Conservation (phyloP, 2,113 vertebrate genomes). For the Leuciscus idus region DNA sequence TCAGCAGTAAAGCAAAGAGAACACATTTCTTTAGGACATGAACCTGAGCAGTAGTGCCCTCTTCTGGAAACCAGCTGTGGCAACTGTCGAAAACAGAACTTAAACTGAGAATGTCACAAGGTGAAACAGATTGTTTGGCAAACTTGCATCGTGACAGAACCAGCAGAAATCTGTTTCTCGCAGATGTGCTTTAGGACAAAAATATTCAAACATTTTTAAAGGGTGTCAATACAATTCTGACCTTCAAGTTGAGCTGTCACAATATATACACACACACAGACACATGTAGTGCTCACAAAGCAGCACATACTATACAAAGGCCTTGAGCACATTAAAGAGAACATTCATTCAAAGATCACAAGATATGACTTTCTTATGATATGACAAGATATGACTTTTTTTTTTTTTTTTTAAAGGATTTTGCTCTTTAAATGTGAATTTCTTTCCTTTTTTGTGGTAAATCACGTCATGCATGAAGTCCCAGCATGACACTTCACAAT, state of each 20-base stretch:
- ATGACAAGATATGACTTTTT: neutral
- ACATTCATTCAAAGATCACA: neutral
- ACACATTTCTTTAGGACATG: neutral
- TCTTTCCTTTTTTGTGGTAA: neutral
- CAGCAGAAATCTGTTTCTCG: neutral
- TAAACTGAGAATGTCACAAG: neutral
- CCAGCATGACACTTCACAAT: neutral
- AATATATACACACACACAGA: neutral
- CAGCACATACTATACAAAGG: neutral
- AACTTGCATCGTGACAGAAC: neutral
- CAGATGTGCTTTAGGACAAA: conserved; percentile 1
- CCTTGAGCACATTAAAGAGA: neutral
- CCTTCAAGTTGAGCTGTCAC: neutral
- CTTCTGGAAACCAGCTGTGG: conserved; percentile 26
- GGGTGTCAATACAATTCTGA: neutral
- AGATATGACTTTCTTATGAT: neutral
- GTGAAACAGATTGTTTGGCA: neutral
- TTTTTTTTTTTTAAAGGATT: neutral
- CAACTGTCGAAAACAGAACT: neutral
- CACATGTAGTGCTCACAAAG: neutral
- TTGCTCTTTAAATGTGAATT: neutral
- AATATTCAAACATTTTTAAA: neutral
- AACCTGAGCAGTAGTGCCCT: conserved; percentile 27
- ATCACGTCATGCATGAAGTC: neutral
- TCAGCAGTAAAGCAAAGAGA: neutral